Base-by-base conservation (phyloP, 2,888 invertebrate genomes). In the Lithophane leautieri region DNA sequence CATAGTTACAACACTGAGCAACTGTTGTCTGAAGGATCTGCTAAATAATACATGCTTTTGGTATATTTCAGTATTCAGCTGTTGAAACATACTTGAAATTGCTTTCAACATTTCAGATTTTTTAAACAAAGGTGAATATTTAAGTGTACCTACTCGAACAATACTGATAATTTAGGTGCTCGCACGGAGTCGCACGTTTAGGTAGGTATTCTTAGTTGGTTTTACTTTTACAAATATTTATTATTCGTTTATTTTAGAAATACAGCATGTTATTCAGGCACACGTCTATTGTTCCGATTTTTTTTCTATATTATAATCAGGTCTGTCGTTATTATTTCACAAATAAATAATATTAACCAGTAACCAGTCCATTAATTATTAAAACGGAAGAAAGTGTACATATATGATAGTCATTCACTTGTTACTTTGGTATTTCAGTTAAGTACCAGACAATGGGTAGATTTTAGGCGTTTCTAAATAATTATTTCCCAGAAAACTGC, bases 21-120 rank as follows among this genome's bases (percentile, higher is more conserved):
- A 75, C 62, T 74, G 70, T 72, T 78, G 58, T 85, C 52, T 75
- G 22, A 73, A 73, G 28, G 28, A 72, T 62, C 47, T 74, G 52
- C n/a, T 83, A 68, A 70, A 75, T 75, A 75, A 77, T 77, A 69
- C 68, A 70, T 82, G 52, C 34, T 12, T 58, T 25, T 54, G 12
- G 22, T 52, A 71, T 69, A 75, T 47, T 50, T 70, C 12, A 58
- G 19, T 50, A 52, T 71, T 58, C 19, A 61, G 34, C 12, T 70
- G 58, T 28, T 67, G 28, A 70, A 50, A 83, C 50, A 47, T 58
- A 44, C 44, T 65, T 72, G 50, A 52, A 69, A 66, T 61, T 40
- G 4, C 50, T 73, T 50, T 69, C 19, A 73, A 61, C 25, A 42
- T 82, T 63, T 65, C 47, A 50, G 47, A 60, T 82, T 73, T 78